phyloP scores from a whole-genome alignment of 2,888 invertebrate species.

The Drosophila mayaguana region DNA sequence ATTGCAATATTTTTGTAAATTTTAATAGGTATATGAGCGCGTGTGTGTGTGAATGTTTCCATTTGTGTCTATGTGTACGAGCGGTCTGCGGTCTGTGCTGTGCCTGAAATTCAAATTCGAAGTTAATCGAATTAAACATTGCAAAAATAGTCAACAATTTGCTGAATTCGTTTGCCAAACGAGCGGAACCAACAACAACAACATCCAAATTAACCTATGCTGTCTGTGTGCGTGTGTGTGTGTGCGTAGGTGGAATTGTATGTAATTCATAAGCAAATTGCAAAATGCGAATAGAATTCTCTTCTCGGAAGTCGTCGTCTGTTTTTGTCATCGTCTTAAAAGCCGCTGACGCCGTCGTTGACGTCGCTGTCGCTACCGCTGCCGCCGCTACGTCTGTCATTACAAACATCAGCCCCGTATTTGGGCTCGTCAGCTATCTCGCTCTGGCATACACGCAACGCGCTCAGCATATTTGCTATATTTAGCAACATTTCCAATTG shows the following conservation, averaged over 20 bases:
- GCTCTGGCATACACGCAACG: constrained; percentile 35
- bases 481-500: constrained; percentile 73
- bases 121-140: constrained; percentile 29
- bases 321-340: constrained; percentile 71
- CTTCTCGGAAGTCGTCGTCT: constrained; percentile 61
- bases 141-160: constrained; percentile 30
- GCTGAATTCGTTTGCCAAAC: constrained; percentile 28
- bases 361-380: constrained; percentile 11
- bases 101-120: constrained; percentile 30
- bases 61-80: constrained; percentile 12
- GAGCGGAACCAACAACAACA: constrained; percentile 27
- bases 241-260: constrained; percentile 31
- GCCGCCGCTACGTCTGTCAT: constrained; percentile 68
- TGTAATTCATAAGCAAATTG: constrained; percentile 59
- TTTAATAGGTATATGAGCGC: constrained; percentile 41
- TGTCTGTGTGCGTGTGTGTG: constrained; percentile 11
- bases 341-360: constrained; percentile 45
- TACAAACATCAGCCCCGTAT: constrained; percentile 48
- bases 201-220: constrained; percentile 29
- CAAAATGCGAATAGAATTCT: constrained; percentile 65
- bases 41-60: constrained; percentile 15
- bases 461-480: constrained; percentile 60
- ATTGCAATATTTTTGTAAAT: constrained; percentile 53
- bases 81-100: constrained; percentile 17
- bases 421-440: constrained; percentile 40